A percentile compares a stretch with the other conserved stretches of the same genome.
These are phyloP conservation scores for Euthynnus affinis DNA, from an alignment of 2,797 vertebrate species.

Conservation along the genomic window DNA sequence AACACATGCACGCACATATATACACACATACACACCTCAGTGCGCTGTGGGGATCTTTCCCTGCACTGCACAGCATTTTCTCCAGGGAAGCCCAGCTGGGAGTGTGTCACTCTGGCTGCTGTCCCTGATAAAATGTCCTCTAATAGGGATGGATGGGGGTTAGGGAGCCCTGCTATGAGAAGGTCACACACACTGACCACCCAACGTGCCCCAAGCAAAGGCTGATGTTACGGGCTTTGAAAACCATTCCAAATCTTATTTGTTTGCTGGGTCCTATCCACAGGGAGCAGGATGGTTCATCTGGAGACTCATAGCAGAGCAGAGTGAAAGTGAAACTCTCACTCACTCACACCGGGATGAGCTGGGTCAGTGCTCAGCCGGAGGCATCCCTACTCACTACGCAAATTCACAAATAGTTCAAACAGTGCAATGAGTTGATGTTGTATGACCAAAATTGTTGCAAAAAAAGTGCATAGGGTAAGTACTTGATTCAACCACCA, in stretches of 20 bases:
- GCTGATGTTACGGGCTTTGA: conserved; percentile 57
- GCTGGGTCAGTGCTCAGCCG: conserved; percentile 28
- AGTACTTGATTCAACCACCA: neutral
- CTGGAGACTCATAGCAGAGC: conserved; percentile 29
- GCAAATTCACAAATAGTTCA: conserved; percentile 21
- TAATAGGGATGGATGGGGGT: conserved; percentile 83
- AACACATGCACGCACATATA: conserved; percentile 35
- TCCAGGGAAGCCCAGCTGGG: conserved; percentile 76
- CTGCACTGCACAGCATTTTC: conserved; percentile 67
- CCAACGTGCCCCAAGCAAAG: conserved; percentile 66
- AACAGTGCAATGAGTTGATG: conserved; percentile 12
- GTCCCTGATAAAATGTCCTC: conserved; percentile 79
- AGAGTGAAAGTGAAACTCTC: conserved; percentile 35
- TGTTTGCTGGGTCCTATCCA: conserved; percentile 56
- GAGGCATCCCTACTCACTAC: conserved; percentile 10
- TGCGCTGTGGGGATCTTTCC: conserved; percentile 63
- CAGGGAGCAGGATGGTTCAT: conserved; percentile 51
- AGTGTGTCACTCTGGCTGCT: conserved; percentile 74
- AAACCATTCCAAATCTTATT: conserved; percentile 70
- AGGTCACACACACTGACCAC: conserved; percentile 79
- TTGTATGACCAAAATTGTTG: conserved; percentile 24
- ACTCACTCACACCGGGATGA: conserved; percentile 15
- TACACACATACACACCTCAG: conserved; percentile 56
- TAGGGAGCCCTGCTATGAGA: conserved; percentile 69
- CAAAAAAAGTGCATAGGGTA: neutral